Conservation (phyloP, 2,888 invertebrate species). For the Tetanocera ferruginea region DNA sequence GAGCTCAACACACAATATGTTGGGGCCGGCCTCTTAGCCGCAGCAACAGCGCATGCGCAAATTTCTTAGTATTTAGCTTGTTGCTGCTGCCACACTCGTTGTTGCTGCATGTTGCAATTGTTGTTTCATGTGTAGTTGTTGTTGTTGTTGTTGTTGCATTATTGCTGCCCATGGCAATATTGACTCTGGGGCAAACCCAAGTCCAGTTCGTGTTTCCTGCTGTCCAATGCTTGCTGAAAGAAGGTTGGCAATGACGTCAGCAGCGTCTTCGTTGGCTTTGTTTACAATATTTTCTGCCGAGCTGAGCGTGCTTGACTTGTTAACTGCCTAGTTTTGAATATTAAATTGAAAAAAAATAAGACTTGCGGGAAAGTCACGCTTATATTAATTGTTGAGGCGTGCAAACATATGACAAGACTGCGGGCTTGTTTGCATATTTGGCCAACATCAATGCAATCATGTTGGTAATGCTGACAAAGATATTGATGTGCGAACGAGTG, state of each 20-base stretch:
- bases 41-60: background rate
- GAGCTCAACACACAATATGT: background rate
- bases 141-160: background rate
- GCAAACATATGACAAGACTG: conserved; percentile 19
- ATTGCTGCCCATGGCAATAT: too few species aligned
- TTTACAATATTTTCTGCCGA: background rate
- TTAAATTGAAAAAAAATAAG: background rate
- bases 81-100: background rate
- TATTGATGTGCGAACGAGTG: background rate
- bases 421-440: conserved; percentile 30
- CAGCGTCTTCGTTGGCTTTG: background rate
- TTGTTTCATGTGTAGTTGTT: too few species aligned
- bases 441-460: conserved; percentile 10
- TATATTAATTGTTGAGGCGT: conserved; percentile 22
- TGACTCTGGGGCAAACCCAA: conserved; percentile 5
- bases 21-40: background rate
- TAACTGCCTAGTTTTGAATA: background rate
- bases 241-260: conserved; percentile 16
- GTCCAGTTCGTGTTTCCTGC: background rate
- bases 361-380: conserved; percentile 30
- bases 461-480: background rate
- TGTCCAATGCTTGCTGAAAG: background rate
- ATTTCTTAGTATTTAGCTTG: background rate
- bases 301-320: background rate
- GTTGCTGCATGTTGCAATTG: conserved; percentile 10